Conservation (phyloP, 92 coral and sea anemone species). For the Palythoa caribaeorum region DNA sequence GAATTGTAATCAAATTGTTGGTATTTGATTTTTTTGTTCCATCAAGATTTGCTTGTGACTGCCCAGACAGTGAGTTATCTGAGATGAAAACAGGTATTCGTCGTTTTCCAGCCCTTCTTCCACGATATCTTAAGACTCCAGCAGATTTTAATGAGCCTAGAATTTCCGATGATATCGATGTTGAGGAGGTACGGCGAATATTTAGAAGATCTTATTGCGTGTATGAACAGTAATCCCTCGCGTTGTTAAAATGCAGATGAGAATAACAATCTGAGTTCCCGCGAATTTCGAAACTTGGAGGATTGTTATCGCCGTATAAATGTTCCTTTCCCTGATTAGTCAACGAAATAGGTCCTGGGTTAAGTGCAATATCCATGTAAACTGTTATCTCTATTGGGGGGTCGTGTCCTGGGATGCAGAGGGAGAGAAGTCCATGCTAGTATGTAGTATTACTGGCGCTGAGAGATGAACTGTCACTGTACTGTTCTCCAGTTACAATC, state of each 20-base stretch:
- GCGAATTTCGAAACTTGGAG: not conserved
- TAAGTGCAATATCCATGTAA: constrained; percentile 10
- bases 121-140: not conserved
- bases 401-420: constrained; percentile 5
- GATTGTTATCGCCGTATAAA: not conserved
- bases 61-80: no score
- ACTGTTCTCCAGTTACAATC: constrained; percentile 61
- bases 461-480: constrained; percentile 1
- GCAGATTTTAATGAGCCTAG: constrained; percentile 1
- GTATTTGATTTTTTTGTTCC: no score
- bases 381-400: constrained; percentile 2
- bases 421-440: not conserved
- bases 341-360: constrained; percentile 7
- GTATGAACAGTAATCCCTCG: not conserved
- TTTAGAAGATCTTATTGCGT: not conserved
- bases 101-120: not conserved
- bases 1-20: no score
- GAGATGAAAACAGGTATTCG: not conserved
- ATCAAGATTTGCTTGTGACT: no score
- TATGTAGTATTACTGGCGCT: not conserved
- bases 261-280: not conserved
- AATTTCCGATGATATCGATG: not conserved
- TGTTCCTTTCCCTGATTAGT: not conserved
- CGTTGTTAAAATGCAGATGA: constrained; percentile 1
- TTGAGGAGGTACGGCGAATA: not conserved